Percentiles rank a stretch among this genome's conserved stretches.
phyloP scores from a whole-genome alignment of 2,113 vertebrate species.

The Dermatemys mawii region DNA sequence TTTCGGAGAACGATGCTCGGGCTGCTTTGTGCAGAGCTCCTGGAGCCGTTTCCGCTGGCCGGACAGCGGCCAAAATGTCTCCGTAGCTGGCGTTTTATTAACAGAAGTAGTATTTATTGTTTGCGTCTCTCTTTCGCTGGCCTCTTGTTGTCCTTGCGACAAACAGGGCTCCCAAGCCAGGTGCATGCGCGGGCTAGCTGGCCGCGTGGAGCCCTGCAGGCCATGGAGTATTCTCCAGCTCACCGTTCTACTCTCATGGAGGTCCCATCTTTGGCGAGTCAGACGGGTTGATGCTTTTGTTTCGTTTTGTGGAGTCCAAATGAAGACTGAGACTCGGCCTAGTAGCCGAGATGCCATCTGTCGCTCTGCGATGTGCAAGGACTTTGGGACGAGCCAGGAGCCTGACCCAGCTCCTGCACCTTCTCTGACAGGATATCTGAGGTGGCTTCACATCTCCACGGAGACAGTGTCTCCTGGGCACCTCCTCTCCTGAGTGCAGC shows the following conservation, averaged over 20 bases:
- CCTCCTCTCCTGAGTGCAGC: background rate
- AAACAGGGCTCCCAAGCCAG: background rate
- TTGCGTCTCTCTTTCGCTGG: background rate
- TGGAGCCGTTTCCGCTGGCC: background rate
- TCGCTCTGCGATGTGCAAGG: background rate
- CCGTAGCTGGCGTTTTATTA: background rate
- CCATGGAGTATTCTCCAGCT: background rate
- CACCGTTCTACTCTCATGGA: background rate
- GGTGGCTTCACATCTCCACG: background rate
- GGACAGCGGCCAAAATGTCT: background rate
- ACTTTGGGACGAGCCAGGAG: background rate
- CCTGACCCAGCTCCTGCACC: background rate
- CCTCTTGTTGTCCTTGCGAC: background rate
- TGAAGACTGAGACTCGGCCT: background rate
- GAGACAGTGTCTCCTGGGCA: background rate
- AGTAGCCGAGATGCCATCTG: background rate
- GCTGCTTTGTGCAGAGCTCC: background rate
- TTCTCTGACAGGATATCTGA: rapidly evolving
- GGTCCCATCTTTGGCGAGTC: rapidly evolving
- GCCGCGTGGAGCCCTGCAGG: background rate
- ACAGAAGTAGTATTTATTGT: background rate
- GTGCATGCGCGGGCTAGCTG: background rate
- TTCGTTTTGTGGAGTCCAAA: rapidly evolving
- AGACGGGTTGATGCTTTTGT: rapidly evolving
- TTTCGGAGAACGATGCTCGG: background rate